phyloP scores from a whole-genome alignment of 2,113 vertebrate genomes.

The Galeopterus variegatus region DNA sequence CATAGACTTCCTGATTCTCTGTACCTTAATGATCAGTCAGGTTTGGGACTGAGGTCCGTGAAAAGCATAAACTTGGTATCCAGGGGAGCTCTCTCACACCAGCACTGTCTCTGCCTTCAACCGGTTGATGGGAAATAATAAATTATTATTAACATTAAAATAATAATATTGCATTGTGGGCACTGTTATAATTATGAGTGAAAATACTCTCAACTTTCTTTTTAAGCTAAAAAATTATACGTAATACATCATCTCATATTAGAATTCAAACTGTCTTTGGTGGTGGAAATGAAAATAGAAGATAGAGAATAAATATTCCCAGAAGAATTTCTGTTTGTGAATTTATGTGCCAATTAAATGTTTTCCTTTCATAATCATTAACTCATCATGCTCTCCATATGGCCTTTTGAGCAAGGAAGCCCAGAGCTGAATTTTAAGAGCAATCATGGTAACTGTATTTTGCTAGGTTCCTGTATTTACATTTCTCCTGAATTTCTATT shows the following conservation, averaged over 20 bases:
- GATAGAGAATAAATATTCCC: conserved; percentile 29
- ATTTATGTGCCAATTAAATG: background rate
- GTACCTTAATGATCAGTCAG: background rate
- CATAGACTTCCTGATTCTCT: background rate
- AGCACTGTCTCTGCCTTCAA: background rate
- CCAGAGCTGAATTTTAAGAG: background rate
- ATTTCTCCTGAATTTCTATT: background rate
- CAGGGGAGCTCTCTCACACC: background rate
- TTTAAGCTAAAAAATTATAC: background rate
- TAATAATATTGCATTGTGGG: background rate
- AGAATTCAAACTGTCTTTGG: background rate
- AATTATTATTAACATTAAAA: background rate
- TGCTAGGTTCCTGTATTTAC: conserved; percentile 11
- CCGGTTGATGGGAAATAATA: background rate
- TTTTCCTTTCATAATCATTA: conserved; percentile 6
- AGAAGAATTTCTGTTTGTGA: conserved; percentile 39
- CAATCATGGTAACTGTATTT: background rate
- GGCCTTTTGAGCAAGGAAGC: background rate
- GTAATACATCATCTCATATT: conserved; percentile 6
- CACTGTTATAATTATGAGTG: background rate
- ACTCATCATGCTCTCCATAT: background rate
- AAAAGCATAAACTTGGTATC: background rate
- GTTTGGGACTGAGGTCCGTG: background rate
- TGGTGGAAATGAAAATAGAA: conserved; percentile 17
- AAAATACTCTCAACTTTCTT: background rate